Conservation (phyloP, 2,888 invertebrate species). For the Pilophorus perplexus region DNA sequence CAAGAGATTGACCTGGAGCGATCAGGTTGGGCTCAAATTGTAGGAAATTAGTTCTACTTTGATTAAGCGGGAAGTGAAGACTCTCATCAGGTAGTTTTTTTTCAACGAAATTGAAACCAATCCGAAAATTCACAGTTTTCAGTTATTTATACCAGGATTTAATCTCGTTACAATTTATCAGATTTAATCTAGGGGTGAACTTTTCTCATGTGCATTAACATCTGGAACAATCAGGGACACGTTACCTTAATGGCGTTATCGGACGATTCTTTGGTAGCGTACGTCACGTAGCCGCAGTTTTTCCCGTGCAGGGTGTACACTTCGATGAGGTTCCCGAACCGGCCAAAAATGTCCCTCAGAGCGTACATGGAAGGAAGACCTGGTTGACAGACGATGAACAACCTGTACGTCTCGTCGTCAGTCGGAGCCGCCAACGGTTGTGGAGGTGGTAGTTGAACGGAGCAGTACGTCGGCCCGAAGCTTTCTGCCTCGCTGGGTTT, state of each 20-base stretch:
- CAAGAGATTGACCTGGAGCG: too few species aligned
- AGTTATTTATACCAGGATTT: too few species aligned
- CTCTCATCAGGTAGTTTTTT: too few species aligned
- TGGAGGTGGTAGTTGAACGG: slow-evolving; percentile 68
- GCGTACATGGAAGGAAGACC: slow-evolving; percentile 72
- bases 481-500: slow-evolving; percentile 38
- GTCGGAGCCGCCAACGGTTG: slow-evolving; percentile 57
- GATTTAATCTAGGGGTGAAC: not conserved
- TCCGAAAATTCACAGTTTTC: too few species aligned
- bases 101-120: too few species aligned
- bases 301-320: slow-evolving; percentile 85
- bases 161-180: not conserved
- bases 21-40: too few species aligned
- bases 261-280: slow-evolving; percentile 71
- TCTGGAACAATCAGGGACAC: too few species aligned
- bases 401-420: slow-evolving; percentile 45
- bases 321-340: slow-evolving; percentile 87
- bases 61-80: too few species aligned
- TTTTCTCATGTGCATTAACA: too few species aligned
- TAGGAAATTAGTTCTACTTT: too few species aligned
- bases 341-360: slow-evolving; percentile 82
- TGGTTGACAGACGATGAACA: slow-evolving; percentile 59
- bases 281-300: slow-evolving; percentile 90
- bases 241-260: slow-evolving; percentile 66
- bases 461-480: slow-evolving; percentile 53